Base-by-base conservation (phyloP, 2,888 invertebrate species). In the Spisula subtruncata region DNA sequence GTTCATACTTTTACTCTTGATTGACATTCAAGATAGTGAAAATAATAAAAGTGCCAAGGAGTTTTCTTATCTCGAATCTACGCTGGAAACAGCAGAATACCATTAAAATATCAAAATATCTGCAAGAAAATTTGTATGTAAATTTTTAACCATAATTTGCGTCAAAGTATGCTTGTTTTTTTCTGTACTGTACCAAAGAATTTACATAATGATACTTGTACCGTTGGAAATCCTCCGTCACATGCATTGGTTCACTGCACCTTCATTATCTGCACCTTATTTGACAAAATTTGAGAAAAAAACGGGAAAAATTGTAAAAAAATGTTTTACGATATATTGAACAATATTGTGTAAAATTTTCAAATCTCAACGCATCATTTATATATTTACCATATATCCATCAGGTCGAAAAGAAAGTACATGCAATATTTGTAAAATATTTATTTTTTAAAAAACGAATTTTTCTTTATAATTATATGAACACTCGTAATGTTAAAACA, bases 111-210 rank as follows among this genome's bases (percentile, higher is more conserved):
- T 75, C 35, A 12, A 14, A 75, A 41, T 8, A 5, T 5, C 8
- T 8, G 41, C 41, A 41, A 8, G 41, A 32, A 75, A 75, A 75
- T 35, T 75, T 75, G 75, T 75, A 75, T 75, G 75, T 75, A 75
- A 75, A 75, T 75, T 75, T 75, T 75, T 32, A 75, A 75, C 75
- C 75, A 75, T 75, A 75, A 75, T 75, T 75, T 75, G 35, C 75
- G 25, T 75, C 75, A 32, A 75, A 75, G 35, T 75, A 75, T 75
- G 29, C 25, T 35, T 32, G 75, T 32, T 75, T 41, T 81, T 10
- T 25, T n/a, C n/a, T n/a, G n/a, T n/a, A n/a, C n/a, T 81, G n/a
- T 81, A 81, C 81, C 81, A 81, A 81, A 81, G 81, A 81, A 48
- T 46, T 41, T 35, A 48, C 51, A 32, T 41, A 48, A 5, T 51